Conservation (phyloP, 2,113 vertebrate species). For the Otis tarda region DNA sequence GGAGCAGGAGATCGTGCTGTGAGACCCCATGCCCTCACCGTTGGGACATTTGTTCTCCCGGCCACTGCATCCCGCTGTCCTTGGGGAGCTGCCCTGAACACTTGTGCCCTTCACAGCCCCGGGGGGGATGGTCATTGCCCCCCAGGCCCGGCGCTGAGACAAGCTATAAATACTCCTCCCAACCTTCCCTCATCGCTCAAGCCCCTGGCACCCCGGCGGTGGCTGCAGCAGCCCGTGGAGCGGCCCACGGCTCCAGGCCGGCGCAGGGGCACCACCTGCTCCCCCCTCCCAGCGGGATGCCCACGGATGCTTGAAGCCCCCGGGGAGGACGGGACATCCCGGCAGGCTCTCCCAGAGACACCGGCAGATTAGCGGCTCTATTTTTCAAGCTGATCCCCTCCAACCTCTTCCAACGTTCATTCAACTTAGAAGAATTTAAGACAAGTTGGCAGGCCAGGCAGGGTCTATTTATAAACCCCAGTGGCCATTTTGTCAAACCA, state of each 20-base stretch:
- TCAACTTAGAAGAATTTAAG: conserved; percentile 41
- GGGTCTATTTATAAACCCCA: conserved; percentile 50
- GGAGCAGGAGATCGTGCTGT: fast-evolving
- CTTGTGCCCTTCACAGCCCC: background rate
- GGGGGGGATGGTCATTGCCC: fast-evolving
- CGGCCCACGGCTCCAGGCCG: background rate
- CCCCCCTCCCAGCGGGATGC: background rate
- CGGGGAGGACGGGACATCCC: background rate
- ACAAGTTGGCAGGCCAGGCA: conserved; percentile 50
- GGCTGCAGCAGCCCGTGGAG: background rate
- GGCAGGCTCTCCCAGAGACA: background rate
- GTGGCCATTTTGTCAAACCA: conserved; percentile 30
- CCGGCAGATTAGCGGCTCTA: conserved; percentile 8
- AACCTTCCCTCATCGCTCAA: background rate
- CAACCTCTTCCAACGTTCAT: conserved; percentile 24
- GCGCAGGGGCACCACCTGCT: conserved; percentile 22
- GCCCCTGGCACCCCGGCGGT: background rate
- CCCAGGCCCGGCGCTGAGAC: background rate
- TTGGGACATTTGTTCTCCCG: background rate
- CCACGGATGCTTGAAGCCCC: background rate
- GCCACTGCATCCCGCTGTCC: background rate
- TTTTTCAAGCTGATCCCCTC: conserved; percentile 10
- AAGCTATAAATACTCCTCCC: conserved; percentile 31
- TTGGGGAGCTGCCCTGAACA: background rate
- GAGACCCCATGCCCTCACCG: background rate